Evolutionary conservation across 2,113 vertebrate species (phyloP).

Genomic region (Polypterus bichir): DNA sequence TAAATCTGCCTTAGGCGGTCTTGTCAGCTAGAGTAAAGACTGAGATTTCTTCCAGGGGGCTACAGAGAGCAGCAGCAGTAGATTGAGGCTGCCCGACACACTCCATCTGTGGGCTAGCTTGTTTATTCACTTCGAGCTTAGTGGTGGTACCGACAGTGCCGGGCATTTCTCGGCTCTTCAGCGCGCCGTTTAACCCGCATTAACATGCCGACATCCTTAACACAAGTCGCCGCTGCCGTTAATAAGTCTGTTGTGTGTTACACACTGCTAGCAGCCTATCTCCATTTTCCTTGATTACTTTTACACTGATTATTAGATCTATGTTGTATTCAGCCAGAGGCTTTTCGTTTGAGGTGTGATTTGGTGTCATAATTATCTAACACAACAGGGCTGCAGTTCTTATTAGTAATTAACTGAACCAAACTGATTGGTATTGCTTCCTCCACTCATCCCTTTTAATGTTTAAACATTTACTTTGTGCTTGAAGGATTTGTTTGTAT

Average conservation of each 20-base stretch:
- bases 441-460: conserved; percentile 79
- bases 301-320: conserved; percentile 50
- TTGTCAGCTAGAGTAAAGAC: conserved; percentile 19
- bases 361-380: conserved; percentile 87
- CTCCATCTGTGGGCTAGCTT: no score
- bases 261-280: conserved; percentile 23
- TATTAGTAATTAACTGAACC: conserved; percentile 93
- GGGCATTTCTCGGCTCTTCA: no score
- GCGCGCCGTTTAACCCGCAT: no score
- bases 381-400: conserved; percentile 74
- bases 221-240: conserved; percentile 9
- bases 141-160: no score
- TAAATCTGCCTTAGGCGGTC: conserved; percentile 8
- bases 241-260: conserved; percentile 22
- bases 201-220: no score
- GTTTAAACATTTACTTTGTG: conserved; percentile 96
- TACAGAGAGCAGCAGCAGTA: no score
- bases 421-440: conserved; percentile 87
- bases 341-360: conserved; percentile 64
- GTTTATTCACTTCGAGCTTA: no score
- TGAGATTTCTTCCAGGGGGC: conserved; percentile 18
- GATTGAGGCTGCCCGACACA: no score
- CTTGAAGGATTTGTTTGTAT: conserved; percentile 98
- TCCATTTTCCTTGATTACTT: conserved; percentile 30
- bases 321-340: conserved; percentile 57